phyloP scores from a whole-genome alignment of 2,113 vertebrate genomes.

The Lophotis ruficrista region DNA sequence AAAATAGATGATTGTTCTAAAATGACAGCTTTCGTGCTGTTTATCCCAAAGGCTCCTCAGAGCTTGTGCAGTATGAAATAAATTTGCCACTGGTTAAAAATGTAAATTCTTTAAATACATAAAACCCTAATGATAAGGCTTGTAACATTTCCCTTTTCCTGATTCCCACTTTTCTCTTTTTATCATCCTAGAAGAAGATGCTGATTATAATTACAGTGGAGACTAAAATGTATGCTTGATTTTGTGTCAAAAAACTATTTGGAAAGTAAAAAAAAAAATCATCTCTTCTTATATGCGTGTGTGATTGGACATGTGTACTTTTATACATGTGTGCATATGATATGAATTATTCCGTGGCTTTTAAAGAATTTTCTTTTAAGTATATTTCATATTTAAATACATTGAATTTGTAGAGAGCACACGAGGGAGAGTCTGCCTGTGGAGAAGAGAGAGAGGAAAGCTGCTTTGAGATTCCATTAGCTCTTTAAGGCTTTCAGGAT shows the following conservation, averaged over 20 bases:
- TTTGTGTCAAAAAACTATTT: constrained; percentile 18
- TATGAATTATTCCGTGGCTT: background rate
- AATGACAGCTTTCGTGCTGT: constrained; percentile 58
- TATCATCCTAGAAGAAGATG: constrained; percentile 47
- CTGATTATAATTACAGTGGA: constrained; percentile 74
- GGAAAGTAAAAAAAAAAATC: constrained; percentile 43
- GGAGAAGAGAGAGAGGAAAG: background rate
- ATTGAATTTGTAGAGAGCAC: background rate
- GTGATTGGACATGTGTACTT: background rate
- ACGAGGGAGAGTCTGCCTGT: background rate
- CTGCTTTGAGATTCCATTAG: background rate
- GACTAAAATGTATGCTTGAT: constrained; percentile 49
- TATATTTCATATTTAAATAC: constrained; percentile 1
- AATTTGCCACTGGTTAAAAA: constrained; percentile 68
- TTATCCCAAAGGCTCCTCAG: constrained; percentile 63
- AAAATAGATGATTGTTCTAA: constrained; percentile 61
- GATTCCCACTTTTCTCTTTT: constrained; percentile 63
- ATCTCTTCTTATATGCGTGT: background rate
- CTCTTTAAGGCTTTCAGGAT: background rate
- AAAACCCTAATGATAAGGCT: constrained; percentile 63
- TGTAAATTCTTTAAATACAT: constrained; percentile 70
- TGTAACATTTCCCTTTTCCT: constrained; percentile 62
- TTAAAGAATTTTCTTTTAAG: background rate
- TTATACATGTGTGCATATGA: background rate
- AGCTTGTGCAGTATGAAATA: constrained; percentile 49